Evolutionary conservation across 2,113 vertebrate species (phyloP), one percentile per base, ranked within the genome.

Genomic region (Petromus typicus): DNA sequence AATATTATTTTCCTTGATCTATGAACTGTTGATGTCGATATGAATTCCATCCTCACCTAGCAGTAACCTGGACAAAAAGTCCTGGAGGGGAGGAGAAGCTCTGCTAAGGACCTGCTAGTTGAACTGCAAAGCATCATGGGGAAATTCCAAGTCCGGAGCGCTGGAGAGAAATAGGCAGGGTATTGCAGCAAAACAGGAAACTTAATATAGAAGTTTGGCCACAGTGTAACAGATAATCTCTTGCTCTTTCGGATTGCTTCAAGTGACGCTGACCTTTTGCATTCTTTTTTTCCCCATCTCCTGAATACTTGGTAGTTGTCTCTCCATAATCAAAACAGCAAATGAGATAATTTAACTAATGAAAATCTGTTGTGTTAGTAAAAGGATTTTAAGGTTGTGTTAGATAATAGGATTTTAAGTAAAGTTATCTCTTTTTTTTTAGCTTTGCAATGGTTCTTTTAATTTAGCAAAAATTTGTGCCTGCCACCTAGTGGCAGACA

Each of bases 221-320:
- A 4, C 59, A 32, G 23, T 25, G 23, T 6, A 43, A 3, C 10
- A 34, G 30, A 59, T 32, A 56, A 37, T 10, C 32, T 27, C n/a
- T 75, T 9, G 2, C 4, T 13, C 8, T 40, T 54, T n/a, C 0
- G 0, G 0, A 0, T 7, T n/a, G 45, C 57, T 13, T n/a, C 5
- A 9, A 11, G 14, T 0, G 43, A 0, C 43, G 51, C 34, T 27
- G 57, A 34, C 8, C 1, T 40, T 56, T 8, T 23, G 4, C 45
- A 1, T 37, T 27, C 48, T 76, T 85, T 75, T 20, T 51, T 9
- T 8, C 10, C n/a, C 45, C 40, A 22, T 30, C 11, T 71, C 48
- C 0, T 30, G 20, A 34, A 89, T 67, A 13, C 23, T 71, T 85
- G 7, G 30, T 18, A 23, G 8, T 34, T 8, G 1, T 88, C 43